Evolutionary conservation across 1,140 invertebrate genomes (phyloP), one percentile per base, ranked within the genome.

Genomic region (Drosophila sturtevanti): DNA sequence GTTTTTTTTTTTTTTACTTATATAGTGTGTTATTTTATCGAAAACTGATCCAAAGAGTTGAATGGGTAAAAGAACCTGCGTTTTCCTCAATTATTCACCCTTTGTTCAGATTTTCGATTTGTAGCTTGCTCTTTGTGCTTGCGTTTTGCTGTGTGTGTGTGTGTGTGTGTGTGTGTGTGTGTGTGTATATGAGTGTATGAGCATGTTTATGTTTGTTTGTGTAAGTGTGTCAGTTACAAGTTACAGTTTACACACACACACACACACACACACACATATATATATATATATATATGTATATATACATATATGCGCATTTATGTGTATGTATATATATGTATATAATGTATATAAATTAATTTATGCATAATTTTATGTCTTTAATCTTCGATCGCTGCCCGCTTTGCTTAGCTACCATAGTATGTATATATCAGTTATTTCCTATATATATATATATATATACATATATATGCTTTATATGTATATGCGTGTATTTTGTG

Each of bases 351-450:
- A 79, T 79, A 79, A 79, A 79, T 79, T 78, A 78, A 72, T 78
- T 78, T 78, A 78, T 59, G 75, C 68, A 78, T 78, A 78, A 79
- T 68, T 70, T 79, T 79, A 79, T 79, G 77, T 79, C 76, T 79
- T 79, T 78, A 78, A 70, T 77, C 61, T 77, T 77, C 73, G 74
- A 70, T 77, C 61, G 73, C 74, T 78, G 65, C 73, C 67, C 52
- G 16, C 24, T 62, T 58, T 31, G 21, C 56, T 72, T 68, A 68
- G 70, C 65, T 72, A 63, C 65, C 74, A 65, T 76, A 38, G 14
- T 63, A 66, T 64, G 35, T 72, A 41, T 72, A 51, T 71, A 37
- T 68, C 61, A 66, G 63, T 80, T 80, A 80, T 71, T 76, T 35
- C 34, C 59, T 72, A 69, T 77, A 77, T 76, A 75, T 68, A 63